Evolutionary conservation across 2,888 invertebrate species (phyloP).

Genomic region (Phyllotreta striolata): DNA sequence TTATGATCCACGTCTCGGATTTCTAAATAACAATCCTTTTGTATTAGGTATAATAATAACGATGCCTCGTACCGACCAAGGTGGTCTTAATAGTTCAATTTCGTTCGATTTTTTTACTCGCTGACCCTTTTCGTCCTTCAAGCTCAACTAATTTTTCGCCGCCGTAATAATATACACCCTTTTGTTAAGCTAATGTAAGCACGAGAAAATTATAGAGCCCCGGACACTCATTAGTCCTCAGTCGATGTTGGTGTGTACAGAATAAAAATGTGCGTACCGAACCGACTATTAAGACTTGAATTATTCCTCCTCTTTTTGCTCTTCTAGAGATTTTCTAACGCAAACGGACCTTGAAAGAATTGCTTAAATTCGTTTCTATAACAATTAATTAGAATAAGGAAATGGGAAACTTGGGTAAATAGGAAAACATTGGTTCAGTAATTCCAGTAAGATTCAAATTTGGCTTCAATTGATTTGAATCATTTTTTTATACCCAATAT

Average conservation of each 20-base stretch:
- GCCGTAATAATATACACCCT: slow-evolving; percentile 14
- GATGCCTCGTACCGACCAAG: neutral
- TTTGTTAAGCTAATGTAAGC: slow-evolving; percentile 20
- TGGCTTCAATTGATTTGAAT: too few relatives aligned
- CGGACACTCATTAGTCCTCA: slow-evolving; percentile 15
- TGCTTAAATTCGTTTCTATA: too few relatives aligned
- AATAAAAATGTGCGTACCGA: slow-evolving; percentile 13
- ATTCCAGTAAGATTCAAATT: too few relatives aligned
- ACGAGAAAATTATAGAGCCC: slow-evolving; percentile 31
- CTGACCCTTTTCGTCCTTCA: slow-evolving; percentile 20
- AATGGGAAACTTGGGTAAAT: too few relatives aligned
- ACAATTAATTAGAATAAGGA: slow-evolving; percentile 24
- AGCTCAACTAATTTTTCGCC: slow-evolving; percentile 20
- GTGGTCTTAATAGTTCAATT: slow-evolving; percentile 16
- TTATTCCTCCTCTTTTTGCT: slow-evolving; percentile 16
- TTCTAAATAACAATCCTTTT: too few relatives aligned
- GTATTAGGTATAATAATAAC: too few relatives aligned
- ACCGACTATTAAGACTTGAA: slow-evolving; percentile 14
- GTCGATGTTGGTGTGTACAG: slow-evolving; percentile 14
- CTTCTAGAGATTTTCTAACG: slow-evolving; percentile 18
- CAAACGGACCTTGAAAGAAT: slow-evolving; percentile 19
- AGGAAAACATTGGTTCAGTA: too few relatives aligned
- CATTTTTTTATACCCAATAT: too few relatives aligned
- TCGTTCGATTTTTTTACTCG: slow-evolving; percentile 3
- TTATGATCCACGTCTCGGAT: too few relatives aligned